Conservation (phyloP, 2,888 invertebrate species). For the Melolontha melolontha region DNA sequence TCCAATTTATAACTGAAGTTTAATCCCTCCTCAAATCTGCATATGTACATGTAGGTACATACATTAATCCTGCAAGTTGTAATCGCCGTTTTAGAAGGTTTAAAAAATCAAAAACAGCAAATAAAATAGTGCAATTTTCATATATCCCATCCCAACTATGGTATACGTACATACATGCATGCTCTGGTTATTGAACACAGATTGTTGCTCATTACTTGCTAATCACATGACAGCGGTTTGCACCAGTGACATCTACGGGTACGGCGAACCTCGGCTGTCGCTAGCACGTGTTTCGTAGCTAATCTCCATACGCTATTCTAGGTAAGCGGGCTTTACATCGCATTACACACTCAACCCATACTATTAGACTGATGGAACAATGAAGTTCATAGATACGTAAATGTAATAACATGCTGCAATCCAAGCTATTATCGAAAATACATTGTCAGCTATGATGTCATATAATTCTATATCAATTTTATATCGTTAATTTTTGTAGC, state of each 20-base stretch:
- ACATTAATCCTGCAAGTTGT: too few species aligned
- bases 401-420: slow-evolving; percentile 26
- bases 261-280: slow-evolving; percentile 27
- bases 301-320: slow-evolving; percentile 25
- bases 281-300: slow-evolving; percentile 25
- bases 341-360: slow-evolving; percentile 18
- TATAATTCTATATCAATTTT: slow-evolving; percentile 16
- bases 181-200: slow-evolving; percentile 16
- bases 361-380: slow-evolving; percentile 27
- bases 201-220: slow-evolving; percentile 34
- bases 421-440: slow-evolving; percentile 19
- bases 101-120: too few species aligned
- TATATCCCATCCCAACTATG: too few species aligned
- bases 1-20: too few species aligned
- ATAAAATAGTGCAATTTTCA: too few species aligned
- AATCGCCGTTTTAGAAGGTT: too few species aligned
- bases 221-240: slow-evolving; percentile 29
- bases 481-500: not conserved
- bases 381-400: slow-evolving; percentile 19
- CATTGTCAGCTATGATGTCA: slow-evolving; percentile 13
- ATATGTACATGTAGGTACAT: too few species aligned
- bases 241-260: slow-evolving; percentile 17
- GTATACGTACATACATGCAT: too few species aligned
- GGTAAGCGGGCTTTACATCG: slow-evolving; percentile 30
- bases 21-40: too few species aligned